Base-by-base conservation (phyloP, 37 sponge, comb jelly and placozoan genomes). In the Theonella swinhoei region DNA sequence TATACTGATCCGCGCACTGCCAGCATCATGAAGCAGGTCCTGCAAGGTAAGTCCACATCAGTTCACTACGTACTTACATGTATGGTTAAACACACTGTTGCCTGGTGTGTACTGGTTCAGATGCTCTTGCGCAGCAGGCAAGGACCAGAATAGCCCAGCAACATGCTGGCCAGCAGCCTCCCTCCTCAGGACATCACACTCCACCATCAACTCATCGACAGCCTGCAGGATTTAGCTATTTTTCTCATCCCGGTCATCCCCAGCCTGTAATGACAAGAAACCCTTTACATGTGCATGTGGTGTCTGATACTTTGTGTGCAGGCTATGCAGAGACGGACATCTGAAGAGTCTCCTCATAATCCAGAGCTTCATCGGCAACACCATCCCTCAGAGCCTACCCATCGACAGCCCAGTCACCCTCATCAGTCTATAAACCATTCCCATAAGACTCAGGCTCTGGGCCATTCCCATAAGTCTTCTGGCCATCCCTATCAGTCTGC, bases 1-100 rank as follows among this genome's bases (percentile, higher is more conserved):
- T 93, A 93, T 78, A 86, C 90, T 28, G 93, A 93, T 69, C 93
- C 93, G 0, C 81, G 93, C 14, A 76, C 87, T 22, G 82, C 90
- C 8, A 86, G 91, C 11, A 77, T 81, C 11, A 76, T 93, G 86
- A 93, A 93, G 60, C 90, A 82, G 47, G 68, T 89, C 4, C 74
- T 93, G 0, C 93, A 93, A 86, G 93, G 93, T 92, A 60, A 33
- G 19, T 42, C n/a, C 11, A 58, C 19, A 19, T 58, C 60, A 11
- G 19, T 58, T 58, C 19, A 58, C 19, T 58, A 11, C 60, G 19
- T 29, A 20, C 30, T 65, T 11, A 23, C 5, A 29, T 7, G 4
- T 30, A 22, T 42, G 19, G 28, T 9, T 42, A 23, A 9, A 8
- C 26, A 41, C 1, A 24, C n/a, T n/a, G 75, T 72, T 11, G 14